Evolutionary conservation across 2,888 invertebrate species (phyloP).

Genomic region (Chesias legatella): DNA sequence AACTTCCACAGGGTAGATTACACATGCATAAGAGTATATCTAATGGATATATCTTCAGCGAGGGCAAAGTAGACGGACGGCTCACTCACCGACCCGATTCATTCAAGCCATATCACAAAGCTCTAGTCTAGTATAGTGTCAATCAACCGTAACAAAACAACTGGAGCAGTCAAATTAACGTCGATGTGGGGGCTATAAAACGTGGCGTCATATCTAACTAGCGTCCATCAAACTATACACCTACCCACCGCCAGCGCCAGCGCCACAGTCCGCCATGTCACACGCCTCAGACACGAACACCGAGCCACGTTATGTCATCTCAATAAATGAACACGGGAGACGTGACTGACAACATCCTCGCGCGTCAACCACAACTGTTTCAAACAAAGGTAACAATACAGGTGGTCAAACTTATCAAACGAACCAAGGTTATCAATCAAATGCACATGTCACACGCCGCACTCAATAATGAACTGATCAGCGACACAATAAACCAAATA

Average conservation of each 20-base stretch:
- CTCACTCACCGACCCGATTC: background rate
- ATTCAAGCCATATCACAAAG: background rate
- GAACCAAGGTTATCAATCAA: no score
- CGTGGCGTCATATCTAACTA: constrained; percentile 13
- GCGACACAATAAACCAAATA: constrained; percentile 8
- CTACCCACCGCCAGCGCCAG: constrained; percentile 7
- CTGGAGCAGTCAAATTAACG: constrained; percentile 5
- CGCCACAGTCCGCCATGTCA: constrained; percentile 8
- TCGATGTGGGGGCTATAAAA: constrained; percentile 14
- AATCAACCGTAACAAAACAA: background rate
- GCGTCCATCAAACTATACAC: constrained; percentile 20
- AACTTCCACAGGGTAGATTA: no score
- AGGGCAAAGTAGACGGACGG: background rate
- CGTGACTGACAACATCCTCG: no score
- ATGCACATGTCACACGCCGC: no score
- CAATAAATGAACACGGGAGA: constrained; percentile 4
- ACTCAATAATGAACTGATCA: constrained; percentile 2
- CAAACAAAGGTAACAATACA: no score
- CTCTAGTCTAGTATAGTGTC: background rate
- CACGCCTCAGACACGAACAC: constrained; percentile 2
- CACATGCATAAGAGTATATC: no score
- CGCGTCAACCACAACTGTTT: no score
- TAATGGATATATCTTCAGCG: background rate
- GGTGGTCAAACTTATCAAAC: no score
- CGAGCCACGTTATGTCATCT: constrained; percentile 12